phyloP scores from a whole-genome alignment of 2,888 invertebrate genomes.

The Heliconius erato region DNA sequence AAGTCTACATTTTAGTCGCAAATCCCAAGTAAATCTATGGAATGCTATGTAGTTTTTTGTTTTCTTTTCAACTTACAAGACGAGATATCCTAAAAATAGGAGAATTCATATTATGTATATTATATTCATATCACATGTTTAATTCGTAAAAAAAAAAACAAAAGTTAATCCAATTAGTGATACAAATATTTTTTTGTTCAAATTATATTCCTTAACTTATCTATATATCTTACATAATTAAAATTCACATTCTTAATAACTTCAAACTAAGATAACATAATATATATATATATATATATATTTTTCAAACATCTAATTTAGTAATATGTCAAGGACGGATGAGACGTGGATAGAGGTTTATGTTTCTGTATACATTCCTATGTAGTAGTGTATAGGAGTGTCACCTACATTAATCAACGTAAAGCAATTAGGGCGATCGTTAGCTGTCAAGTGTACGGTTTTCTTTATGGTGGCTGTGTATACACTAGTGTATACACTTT shows the following conservation, averaged over 20 bases:
- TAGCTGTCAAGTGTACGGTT: conserved; percentile 18
- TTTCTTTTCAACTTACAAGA: too few species aligned
- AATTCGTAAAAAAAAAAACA: too few species aligned
- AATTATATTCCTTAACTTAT: not conserved
- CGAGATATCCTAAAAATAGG: too few species aligned
- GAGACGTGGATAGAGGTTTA: not conserved
- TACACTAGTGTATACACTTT: conserved; percentile 4
- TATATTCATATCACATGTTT: too few species aligned
- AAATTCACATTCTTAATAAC: not conserved
- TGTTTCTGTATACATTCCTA: not conserved
- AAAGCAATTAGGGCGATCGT: conserved; percentile 25
- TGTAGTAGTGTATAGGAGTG: conserved; percentile 3
- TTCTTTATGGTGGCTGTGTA: conserved; percentile 2
- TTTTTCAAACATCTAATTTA: not conserved
- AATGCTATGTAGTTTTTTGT: too few species aligned
- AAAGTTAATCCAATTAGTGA: too few species aligned
- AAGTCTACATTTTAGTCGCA: too few species aligned
- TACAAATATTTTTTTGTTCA: not conserved
- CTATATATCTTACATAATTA: not conserved
- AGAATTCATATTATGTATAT: too few species aligned
- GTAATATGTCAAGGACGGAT: conserved; percentile 10
- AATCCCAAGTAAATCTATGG: too few species aligned
- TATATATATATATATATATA: not conserved
- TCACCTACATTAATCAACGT: conserved; percentile 23
- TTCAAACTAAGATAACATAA: not conserved